Evolutionary conservation across 2,888 invertebrate genomes (phyloP), one percentile per base, ranked within the genome.

Genomic region (Apeira syringaria): DNA sequence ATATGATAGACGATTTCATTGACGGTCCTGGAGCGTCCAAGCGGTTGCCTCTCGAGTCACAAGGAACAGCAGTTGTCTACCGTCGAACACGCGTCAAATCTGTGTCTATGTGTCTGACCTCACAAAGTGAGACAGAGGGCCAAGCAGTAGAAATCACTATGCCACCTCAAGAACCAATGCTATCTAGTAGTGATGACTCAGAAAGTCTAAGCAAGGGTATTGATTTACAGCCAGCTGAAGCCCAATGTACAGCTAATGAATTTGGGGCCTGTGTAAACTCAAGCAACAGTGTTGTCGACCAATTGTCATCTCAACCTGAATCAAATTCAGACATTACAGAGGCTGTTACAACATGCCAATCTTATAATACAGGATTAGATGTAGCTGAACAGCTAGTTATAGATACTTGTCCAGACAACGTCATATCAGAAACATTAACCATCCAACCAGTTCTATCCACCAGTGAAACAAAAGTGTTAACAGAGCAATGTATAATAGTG

Each of bases 1-100:
- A 89, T 56, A 89, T 90, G 90, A 90, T 90, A 51, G 90, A 90
- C 60, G 89, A 90, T 65, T 81, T 90, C 50, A 85, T 90, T 22
- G 90, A 89, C 44, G 89, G 86, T 10, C 89, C 88, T 34, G 81
- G 77, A 43, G 85, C 86, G 11, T 79, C 81, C n/a, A 84, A 79
- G 56, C 78, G 86, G 52, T 48, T 81, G 50, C 74, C 79, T 22
- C 64, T 66, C 7, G 34, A 11, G 30, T 47, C 58, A 5, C 9
- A 4, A 18, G 44, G 54, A 17, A 57, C 7, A 9, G 26, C 27
- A 5, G 6, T 8, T 25, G 9, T 20, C n/a, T 15, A 4, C 4
- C 20, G 6, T 20, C 29, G 11, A 8, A 7, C 31, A 13, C 5
- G 29, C 6, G 42, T 13, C 2, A 12, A 25, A 6, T 30, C 35